phyloP scores from a whole-genome alignment of 2,797 vertebrate genomes.

The Betta splendens region DNA sequence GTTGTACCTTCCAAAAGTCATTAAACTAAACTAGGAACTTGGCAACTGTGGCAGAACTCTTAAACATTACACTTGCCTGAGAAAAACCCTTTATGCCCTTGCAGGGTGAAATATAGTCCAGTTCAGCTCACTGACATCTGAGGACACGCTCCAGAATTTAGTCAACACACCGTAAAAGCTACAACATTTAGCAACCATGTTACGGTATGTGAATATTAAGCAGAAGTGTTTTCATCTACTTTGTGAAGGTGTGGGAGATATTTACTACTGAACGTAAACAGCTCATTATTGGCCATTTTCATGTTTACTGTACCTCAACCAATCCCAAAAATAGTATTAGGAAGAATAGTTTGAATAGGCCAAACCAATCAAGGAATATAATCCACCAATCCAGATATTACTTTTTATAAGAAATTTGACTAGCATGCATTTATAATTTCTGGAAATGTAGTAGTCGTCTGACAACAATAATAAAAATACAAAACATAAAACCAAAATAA shows the following conservation, averaged over 20 bases:
- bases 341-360: constrained; percentile 39
- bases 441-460: constrained; percentile 22
- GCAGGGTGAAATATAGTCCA: constrained; percentile 54
- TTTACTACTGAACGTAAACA: constrained; percentile 28
- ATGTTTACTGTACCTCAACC: constrained; percentile 26
- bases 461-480: no score
- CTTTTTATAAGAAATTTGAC: no score
- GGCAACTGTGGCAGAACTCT: constrained; percentile 40
- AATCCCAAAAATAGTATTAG: constrained; percentile 39
- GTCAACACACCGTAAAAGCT: constrained; percentile 63
- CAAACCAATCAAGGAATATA: constrained; percentile 67
- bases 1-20: constrained; percentile 59
- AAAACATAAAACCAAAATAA: no score
- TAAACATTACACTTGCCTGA: constrained; percentile 50
- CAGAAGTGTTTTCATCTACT: constrained; percentile 27
- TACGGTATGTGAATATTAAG: constrained; percentile 24
- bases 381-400: no score
- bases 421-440: constrained; percentile 44
- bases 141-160: constrained; percentile 56
- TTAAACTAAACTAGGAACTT: constrained; percentile 64
- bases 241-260: constrained; percentile 30
- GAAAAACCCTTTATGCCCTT: constrained; percentile 54
- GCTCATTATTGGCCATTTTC: constrained; percentile 32
- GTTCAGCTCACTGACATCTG: constrained; percentile 43
- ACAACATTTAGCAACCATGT: constrained; percentile 20